A percentile compares a stretch with the other conserved stretches of the same genome.
phyloP scores from a whole-genome alignment of 2,797 vertebrate species.

The Decapterus maruadsi region DNA sequence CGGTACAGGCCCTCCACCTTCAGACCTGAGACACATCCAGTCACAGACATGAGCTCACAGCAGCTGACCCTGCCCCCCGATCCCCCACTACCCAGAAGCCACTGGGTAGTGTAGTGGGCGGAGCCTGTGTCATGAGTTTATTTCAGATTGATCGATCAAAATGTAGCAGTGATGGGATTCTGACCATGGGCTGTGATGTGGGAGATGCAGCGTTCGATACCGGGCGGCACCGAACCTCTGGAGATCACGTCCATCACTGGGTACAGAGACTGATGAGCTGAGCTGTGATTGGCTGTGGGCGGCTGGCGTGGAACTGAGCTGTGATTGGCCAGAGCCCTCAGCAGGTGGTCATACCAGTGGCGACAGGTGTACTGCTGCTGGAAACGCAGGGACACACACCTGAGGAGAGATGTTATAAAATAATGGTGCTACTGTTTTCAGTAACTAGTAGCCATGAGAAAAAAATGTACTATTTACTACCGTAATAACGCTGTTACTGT shows the following conservation, averaged over 20 bases:
- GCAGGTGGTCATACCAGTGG: slow-evolving; percentile 76
- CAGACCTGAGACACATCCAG: slow-evolving; percentile 70
- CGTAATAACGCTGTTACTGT: too few species aligned
- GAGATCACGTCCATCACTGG: not conserved
- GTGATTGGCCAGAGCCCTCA: slow-evolving; percentile 60
- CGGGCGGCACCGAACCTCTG: slow-evolving; percentile 56
- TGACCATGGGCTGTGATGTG: slow-evolving; percentile 83
- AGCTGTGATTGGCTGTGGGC: slow-evolving; percentile 2
- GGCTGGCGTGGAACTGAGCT: not conserved
- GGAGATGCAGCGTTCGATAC: slow-evolving; percentile 82
- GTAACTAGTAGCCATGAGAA: too few species aligned
- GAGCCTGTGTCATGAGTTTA: too few species aligned
- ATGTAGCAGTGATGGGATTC: slow-evolving; percentile 3
- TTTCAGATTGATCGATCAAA: not conserved
- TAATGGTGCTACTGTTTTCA: too few species aligned
- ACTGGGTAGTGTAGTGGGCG: too few species aligned
- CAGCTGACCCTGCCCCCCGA: too few species aligned
- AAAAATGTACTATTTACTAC: too few species aligned
- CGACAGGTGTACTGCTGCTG: slow-evolving; percentile 75
- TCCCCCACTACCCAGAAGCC: too few species aligned
- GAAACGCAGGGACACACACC: slow-evolving; percentile 77
- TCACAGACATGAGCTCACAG: too few species aligned
- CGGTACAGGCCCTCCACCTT: slow-evolving; percentile 85
- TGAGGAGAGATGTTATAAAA: slow-evolving; percentile 36
- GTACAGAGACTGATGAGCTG: slow-evolving; percentile 52